Conservation (phyloP, 1,140 invertebrate species). For the Drosophila subobscura region DNA sequence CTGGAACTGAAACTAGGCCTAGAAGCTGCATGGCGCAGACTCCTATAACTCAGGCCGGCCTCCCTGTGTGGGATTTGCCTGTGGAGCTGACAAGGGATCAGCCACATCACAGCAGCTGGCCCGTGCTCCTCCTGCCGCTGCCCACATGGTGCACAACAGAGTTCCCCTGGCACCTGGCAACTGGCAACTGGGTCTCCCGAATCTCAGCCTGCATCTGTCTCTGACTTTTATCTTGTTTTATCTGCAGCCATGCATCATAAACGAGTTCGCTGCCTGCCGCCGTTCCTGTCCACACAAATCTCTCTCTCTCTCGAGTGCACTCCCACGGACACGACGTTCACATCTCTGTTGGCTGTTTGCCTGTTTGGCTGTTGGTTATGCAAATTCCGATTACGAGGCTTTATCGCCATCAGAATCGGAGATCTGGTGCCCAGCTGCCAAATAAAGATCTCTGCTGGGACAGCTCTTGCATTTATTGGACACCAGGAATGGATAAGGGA, state of each 20-base stretch:
- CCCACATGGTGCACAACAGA: conserved; percentile 41
- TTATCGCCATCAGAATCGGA: conserved; percentile 45
- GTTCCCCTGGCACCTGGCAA: neutral
- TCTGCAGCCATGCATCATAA: conserved; percentile 71
- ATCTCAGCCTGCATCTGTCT: conserved; percentile 7
- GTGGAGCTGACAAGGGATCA: conserved; percentile 44
- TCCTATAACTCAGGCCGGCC: conserved; percentile 51
- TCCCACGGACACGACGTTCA: conserved; percentile 28
- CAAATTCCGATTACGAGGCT: conserved; percentile 56
- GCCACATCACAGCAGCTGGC: conserved; percentile 30
- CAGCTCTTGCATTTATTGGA: conserved; percentile 53
- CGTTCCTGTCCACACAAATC: conserved; percentile 32
- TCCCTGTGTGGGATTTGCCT: conserved; percentile 61
- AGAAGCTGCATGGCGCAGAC: conserved; percentile 14
- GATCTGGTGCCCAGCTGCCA: conserved; percentile 43
- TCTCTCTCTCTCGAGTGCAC: conserved; percentile 16
- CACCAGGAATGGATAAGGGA: neutral
- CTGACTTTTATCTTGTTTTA: conserved; percentile 71
- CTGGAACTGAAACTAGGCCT: conserved; percentile 46
- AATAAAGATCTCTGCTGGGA: conserved; percentile 54
- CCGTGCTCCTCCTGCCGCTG: conserved; percentile 15
- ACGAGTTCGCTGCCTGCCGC: conserved; percentile 39
- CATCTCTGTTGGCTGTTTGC: conserved; percentile 23
- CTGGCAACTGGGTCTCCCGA: neutral
- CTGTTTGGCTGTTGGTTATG: conserved; percentile 48